Percentiles rank a stretch among this genome's conserved stretches.
phyloP scores from a whole-genome alignment of 1,140 invertebrate genomes.

The Limonius californicus region DNA sequence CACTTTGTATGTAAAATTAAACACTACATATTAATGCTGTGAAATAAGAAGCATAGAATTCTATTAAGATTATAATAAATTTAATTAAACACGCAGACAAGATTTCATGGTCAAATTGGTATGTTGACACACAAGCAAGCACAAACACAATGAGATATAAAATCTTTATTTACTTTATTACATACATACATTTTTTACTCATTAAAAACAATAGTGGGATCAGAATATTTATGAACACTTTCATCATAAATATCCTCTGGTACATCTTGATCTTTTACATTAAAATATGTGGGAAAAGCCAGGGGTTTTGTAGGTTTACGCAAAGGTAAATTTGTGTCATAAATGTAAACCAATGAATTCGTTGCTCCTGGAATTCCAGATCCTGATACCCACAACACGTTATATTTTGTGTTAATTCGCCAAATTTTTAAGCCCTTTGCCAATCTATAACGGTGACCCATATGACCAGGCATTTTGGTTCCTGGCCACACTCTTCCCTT shows the following conservation, averaged over 20 bases:
- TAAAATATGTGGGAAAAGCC: slow-evolving; percentile 77
- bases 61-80: too few relatives aligned
- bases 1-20: too few relatives aligned
- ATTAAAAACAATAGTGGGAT: slow-evolving; percentile 57
- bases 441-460: slow-evolving; percentile 81
- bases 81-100: too few relatives aligned
- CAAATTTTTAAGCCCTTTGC: slow-evolving; percentile 76
- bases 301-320: slow-evolving; percentile 59
- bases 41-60: too few relatives aligned
- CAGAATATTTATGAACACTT: slow-evolving; percentile 65
- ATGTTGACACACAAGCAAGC: too few relatives aligned
- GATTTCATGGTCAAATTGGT: too few relatives aligned
- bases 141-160: too few relatives aligned
- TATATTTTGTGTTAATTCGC: slow-evolving; percentile 90
- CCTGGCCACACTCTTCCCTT: slow-evolving; percentile 90
- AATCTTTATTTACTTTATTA: too few relatives aligned
- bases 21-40: too few relatives aligned
- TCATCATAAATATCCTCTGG: slow-evolving; percentile 71
- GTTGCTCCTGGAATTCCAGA: slow-evolving; percentile 74
- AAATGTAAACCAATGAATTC: slow-evolving; percentile 76
- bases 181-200: background rate
- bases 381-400: slow-evolving; percentile 87
- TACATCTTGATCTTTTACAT: slow-evolving; percentile 53
- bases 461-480: slow-evolving; percentile 95
- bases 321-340: slow-evolving; percentile 70